Conservation (phyloP, 2,797 vertebrate species). For the Gobio occitaniae region DNA sequence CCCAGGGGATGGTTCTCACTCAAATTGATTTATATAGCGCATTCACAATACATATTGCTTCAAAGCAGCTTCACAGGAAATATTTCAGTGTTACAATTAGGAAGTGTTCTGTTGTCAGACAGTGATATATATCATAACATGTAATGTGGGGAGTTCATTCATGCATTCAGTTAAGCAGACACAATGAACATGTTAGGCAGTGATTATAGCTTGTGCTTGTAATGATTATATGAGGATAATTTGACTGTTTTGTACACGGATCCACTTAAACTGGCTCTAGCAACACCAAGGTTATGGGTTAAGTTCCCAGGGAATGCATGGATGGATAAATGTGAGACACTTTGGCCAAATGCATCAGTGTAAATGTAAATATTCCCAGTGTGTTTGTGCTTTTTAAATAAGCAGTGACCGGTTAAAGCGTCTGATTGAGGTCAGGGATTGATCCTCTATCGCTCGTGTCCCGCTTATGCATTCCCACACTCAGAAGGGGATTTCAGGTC, state of each 20-base stretch:
- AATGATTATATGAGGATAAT: background rate
- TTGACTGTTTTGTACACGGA: background rate
- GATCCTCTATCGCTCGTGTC: conserved; percentile 74
- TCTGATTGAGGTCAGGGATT: conserved; percentile 4
- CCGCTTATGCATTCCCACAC: conserved; percentile 72
- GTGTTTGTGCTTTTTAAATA: background rate
- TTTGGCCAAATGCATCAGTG: background rate
- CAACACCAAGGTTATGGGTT: background rate
- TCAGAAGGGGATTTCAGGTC: conserved; percentile 74
- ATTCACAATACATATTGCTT: background rate
- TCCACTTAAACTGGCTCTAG: background rate
- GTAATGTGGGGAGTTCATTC: no score
- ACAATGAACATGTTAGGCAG: no score
- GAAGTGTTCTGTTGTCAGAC: no score
- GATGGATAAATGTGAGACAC: background rate
- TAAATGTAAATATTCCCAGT: background rate
- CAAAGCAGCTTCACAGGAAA: background rate
- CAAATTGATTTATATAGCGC: background rate
- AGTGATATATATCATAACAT: background rate
- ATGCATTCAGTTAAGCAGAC: background rate
- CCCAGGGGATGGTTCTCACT: background rate
- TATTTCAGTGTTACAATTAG: background rate
- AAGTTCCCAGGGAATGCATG: background rate
- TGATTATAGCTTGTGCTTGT: background rate
- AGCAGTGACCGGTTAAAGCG: background rate